These are phyloP conservation scores for Trinorchestia longiramus DNA, from an alignment of 1,140 invertebrate species.

Conservation along the genomic window DNA sequence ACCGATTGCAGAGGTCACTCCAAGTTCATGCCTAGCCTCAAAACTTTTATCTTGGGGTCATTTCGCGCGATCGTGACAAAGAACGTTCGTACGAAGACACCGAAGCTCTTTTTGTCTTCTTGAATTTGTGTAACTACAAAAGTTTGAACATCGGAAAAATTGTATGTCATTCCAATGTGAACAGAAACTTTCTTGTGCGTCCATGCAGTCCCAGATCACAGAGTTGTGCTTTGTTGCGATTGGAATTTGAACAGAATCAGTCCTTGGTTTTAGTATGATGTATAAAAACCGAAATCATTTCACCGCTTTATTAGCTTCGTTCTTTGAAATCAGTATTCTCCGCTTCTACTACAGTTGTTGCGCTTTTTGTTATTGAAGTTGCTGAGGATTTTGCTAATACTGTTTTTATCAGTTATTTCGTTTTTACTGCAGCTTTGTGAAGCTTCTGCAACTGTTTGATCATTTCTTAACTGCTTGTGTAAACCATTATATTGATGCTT, in stretches of 20 bases:
- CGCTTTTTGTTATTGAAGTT: not conserved
- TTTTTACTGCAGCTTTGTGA: not conserved
- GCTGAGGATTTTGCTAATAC: not conserved
- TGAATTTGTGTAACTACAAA: not conserved
- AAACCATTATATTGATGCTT: not conserved
- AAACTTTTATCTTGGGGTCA: not conserved
- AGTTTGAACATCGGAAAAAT: not conserved
- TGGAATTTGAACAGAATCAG: not conserved
- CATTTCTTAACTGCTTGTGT: no score
- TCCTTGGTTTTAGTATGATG: not conserved
- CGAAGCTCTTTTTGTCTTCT: not conserved
- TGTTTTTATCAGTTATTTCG: not conserved
- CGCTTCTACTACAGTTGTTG: not conserved
- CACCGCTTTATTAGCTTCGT: not conserved
- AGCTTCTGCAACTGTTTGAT: not conserved
- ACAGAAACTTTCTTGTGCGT: not conserved
- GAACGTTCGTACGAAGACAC: not conserved
- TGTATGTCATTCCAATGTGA: not conserved
- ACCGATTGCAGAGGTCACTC: not conserved
- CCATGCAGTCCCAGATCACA: not conserved
- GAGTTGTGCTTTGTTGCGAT: not conserved
- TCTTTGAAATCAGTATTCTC: not conserved
- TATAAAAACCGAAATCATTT: not conserved
- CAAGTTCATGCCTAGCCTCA: not conserved
- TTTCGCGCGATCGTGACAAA: not conserved